Evolutionary conservation across 2,797 vertebrate genomes (phyloP), one percentile per base, ranked within the genome.

Genomic region (Oreochromis mossambicus): DNA sequence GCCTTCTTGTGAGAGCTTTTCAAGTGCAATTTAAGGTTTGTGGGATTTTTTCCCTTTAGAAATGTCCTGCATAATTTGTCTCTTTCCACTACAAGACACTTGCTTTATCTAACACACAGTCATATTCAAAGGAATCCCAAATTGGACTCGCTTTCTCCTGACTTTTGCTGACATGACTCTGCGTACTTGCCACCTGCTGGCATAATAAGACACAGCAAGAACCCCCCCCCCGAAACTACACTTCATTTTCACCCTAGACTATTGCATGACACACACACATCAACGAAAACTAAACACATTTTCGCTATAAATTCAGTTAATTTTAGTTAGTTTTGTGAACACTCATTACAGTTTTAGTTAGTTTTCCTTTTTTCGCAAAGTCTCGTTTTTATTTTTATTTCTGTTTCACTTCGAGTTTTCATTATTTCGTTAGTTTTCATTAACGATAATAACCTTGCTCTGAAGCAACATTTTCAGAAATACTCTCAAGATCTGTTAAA

Each of bases 91-190:
- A 0, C 3, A 54, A 54, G 6, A 13, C 52, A 54, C 52, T 4
- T 54, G 21, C 21, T 24, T 54, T 13, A 0, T 54, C 52, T 0
- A 24, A 54, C 13, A 1, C 0, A 13, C 21, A 24, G 0, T 24
- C 52, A 54, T 54, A 0, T 24, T 24, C 21, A 54, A 54, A 54
- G 21, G 3, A 54, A 54, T 24, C 52, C 52, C 2, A 24, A 13
- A 0, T 24, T 19, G 17, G 48, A 50, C 48, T 54, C n/a, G 6
- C 0, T 52, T 54, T 54, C 51, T 54, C 2, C n/a, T 0, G 1
- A 13, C 52, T 7, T 54, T 54, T 24, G 0, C 11, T 54, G 52
- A 24, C 52, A 1, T 0, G 2, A 52, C 12, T 24, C 51, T 54
- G 51, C 1, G 3, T 51, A 6, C 36, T 36, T 34, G 36, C 50